Evolutionary conservation across 92 coral and sea anemone genomes (phyloP), one percentile per base, ranked within the genome.

Genomic region (Galaxea fascicularis): DNA sequence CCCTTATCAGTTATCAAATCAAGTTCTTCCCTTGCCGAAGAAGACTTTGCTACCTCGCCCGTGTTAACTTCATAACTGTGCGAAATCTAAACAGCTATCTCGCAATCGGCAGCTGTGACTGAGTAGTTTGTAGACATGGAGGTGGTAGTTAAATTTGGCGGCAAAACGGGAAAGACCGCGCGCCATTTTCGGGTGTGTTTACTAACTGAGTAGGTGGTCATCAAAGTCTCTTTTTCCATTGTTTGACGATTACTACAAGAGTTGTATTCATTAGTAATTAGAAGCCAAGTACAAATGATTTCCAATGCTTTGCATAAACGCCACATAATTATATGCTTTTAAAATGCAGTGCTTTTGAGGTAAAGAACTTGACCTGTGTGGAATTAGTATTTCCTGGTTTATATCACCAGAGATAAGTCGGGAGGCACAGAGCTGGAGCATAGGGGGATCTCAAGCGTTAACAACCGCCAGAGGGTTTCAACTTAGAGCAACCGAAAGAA

Each of bases 391-490:
- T 59, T 39, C 39, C 31, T 46, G 44, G 59, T 16, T 63, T 46
- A 28, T 47, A 13, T 47, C 67, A 11, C 15, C 56, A 27, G 12
- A 22, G 46, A 63, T 46, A 26, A 64, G 31, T 26, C 31, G 45
- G 1, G 1, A 24, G 0, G 31, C 58, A 24, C 31, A 20, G 11
- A 3, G 47, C 10, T 18, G 47, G 16, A 39, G 27, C n/a, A 12
- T 12, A n/a, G 11, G 18, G 71, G 44, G 41, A 41, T 77, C 39
- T 31, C 51, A 35, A 24, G 31, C 44, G 11, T n/a, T n/a, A n/a
- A n/a, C n/a, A 77, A 44, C 44, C 28, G 21, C 74, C 84, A 75
- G 65, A 75, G 66, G 84, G 84, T 75, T 65, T 79, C 2, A 76
- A 76, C 27, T 29, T 69, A 35, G 17, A 17, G 21, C 35, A 27